phyloP scores from a whole-genome alignment of 2,797 vertebrate species.

The Anniella stebbinsi region DNA sequence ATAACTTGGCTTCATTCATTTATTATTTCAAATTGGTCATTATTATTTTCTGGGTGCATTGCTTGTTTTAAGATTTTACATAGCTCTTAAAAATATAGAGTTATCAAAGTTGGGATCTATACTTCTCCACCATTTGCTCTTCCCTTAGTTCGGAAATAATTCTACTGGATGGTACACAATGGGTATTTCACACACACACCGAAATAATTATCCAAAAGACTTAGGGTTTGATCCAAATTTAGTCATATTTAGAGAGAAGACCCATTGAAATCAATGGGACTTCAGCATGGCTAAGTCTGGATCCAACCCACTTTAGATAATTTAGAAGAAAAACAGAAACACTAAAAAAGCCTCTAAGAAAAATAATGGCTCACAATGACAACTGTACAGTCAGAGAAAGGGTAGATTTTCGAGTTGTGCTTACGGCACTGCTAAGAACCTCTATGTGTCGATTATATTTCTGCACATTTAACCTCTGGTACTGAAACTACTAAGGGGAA shows the following conservation, averaged over 20 bases:
- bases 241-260: background rate
- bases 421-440: constrained; percentile 3
- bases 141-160: background rate
- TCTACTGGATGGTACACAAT: background rate
- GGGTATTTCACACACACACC: background rate
- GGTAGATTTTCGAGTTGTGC: background rate
- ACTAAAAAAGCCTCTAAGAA: background rate
- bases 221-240: background rate
- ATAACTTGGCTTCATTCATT: background rate
- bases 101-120: background rate
- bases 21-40: background rate
- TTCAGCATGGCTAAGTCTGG: background rate
- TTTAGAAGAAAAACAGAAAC: background rate
- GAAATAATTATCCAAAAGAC: background rate
- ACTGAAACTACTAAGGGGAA: constrained; percentile 58
- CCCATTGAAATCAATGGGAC: background rate
- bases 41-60: background rate
- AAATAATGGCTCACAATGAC: background rate
- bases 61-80: background rate
- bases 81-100: background rate
- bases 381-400: background rate
- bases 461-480: constrained; percentile 59
- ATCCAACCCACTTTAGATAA: background rate
- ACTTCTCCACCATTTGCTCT: background rate
- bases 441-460: constrained; percentile 59